These are phyloP conservation scores for Morphnarchus princeps DNA, from an alignment of 2,113 vertebrate species.

Conservation along the genomic window DNA sequence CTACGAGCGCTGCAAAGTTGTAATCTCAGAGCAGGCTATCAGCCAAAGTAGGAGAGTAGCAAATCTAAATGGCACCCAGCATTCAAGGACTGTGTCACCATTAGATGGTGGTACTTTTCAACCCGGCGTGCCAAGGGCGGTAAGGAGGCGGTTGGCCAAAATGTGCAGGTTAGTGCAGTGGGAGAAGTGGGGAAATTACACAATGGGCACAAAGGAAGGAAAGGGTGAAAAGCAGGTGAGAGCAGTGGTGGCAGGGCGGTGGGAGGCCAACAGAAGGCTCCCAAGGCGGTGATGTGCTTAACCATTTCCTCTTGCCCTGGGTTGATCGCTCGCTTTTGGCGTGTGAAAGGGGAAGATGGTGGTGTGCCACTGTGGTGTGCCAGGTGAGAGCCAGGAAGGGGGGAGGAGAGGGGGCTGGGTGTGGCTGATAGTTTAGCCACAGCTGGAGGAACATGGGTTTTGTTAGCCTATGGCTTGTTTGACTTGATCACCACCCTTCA, in stretches of 20 bases:
- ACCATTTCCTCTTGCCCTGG: background rate
- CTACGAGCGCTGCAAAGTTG: rapidly evolving
- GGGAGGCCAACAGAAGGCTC: background rate
- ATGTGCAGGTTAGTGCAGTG: background rate
- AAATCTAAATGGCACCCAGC: background rate
- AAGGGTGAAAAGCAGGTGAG: background rate
- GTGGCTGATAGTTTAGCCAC: background rate
- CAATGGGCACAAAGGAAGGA: background rate
- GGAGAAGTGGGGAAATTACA: background rate
- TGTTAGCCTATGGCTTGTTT: background rate
- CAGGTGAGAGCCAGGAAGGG: background rate
- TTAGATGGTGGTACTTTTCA: background rate
- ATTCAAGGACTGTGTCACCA: background rate
- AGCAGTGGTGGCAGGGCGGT: background rate
- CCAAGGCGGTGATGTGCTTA: background rate
- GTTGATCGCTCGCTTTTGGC: rapidly evolving
- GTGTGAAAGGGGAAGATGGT: background rate
- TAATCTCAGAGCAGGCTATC: background rate
- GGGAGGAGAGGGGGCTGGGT: background rate
- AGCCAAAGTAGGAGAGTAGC: background rate
- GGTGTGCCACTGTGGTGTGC: background rate
- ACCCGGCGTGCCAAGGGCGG: rapidly evolving
- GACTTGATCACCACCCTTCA: background rate
- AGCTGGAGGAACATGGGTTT: background rate
- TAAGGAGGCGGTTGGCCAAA: background rate